Base-by-base conservation (phyloP, 64 coral and sea anemone species). In the Acropora yongei region DNA sequence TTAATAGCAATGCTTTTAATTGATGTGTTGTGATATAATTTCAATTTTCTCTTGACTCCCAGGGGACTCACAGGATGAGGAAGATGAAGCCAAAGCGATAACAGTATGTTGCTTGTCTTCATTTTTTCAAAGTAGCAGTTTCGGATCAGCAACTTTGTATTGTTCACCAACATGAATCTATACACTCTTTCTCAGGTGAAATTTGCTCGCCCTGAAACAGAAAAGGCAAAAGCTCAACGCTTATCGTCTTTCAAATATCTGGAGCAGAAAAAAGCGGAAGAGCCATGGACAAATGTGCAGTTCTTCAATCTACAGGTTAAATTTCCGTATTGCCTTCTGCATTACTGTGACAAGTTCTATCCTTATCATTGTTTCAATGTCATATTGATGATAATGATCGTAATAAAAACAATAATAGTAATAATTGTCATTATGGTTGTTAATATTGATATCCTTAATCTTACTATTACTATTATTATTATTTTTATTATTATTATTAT, bases 51-150 rank as follows among this genome's bases (percentile, higher is more conserved):
- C 43, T 39, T 92, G n/a, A 45, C 50, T 12, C 92, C 85, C 42
- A 96, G 95, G 90, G 41, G 96, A 98, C 77, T 98, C 96, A 11
- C 96, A 98, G 63, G 96, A 95, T 95, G 96, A 98, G 65, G 96
- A 98, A n/a, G 96, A 98, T 51, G 93, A 98, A 40, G 93, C 93
- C 0, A 98, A 92, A 68, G 80, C 90, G 68, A 80, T 98, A 66
- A 90, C 90, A 44, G 96, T 98, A 68, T 76, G 96, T 89, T 10
- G 20, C 1, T 75, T 57, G 17, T 69, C 13, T 16, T 73, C 16
- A 13, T 13, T 63, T 63, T 63, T 63, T 13, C 13, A 13, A 13
- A 12, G 11, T 12, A 63, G 11, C 60, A 63, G 13, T 14, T 63
- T 13, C 16, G 10, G 60, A 0, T 30, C 30, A 30, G 30, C 30